These are phyloP conservation scores for Diaperis boleti DNA, from an alignment of 2,888 invertebrate species.

Conservation along the genomic window DNA sequence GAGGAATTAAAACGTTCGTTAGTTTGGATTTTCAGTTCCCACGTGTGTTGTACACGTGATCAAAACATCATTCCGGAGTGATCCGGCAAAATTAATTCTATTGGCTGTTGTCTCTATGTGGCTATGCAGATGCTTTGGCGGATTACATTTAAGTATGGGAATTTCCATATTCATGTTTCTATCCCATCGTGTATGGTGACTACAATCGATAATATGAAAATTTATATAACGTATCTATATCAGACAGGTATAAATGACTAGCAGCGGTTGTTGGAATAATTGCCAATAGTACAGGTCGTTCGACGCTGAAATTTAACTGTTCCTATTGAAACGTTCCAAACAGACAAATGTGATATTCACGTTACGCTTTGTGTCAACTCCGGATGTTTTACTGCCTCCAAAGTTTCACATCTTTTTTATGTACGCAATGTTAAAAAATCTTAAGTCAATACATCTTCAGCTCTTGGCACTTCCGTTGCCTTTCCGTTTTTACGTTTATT, in stretches of 20 bases:
- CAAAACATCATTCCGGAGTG: no score
- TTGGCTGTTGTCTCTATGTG: no score
- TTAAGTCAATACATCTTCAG: background rate
- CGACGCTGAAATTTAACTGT: background rate
- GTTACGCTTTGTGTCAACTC: background rate
- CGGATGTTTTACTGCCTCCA: no score
- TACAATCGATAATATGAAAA: background rate
- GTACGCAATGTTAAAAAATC: no score
- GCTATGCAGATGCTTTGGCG: no score
- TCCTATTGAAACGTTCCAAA: background rate
- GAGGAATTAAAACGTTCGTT: no score
- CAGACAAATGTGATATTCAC: background rate
- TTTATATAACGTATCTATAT: background rate
- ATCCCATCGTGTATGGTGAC: background rate
- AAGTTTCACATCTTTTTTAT: no score
- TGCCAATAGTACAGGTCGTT: background rate
- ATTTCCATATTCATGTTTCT: background rate
- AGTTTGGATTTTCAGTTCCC: no score
- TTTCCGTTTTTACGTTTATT: background rate
- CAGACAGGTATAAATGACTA: background rate
- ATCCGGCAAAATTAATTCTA: no score
- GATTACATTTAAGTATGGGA: background rate
- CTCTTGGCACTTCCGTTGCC: background rate
- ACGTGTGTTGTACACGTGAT: no score
- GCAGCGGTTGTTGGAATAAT: background rate